These are phyloP conservation scores for Carettochelys insculpta DNA, from an alignment of 2,113 vertebrate genomes.

Conservation along the genomic window DNA sequence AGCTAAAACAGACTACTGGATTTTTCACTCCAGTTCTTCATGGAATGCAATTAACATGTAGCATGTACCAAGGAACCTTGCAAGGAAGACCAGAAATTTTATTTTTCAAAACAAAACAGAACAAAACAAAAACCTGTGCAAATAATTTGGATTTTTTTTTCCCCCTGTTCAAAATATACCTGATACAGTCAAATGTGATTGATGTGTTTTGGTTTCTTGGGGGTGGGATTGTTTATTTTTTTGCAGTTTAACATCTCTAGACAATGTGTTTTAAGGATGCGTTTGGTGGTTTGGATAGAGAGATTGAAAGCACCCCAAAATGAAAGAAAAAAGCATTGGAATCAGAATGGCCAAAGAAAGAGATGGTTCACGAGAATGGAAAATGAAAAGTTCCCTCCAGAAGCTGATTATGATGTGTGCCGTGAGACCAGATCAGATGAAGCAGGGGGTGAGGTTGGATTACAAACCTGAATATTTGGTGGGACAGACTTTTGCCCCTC, in stretches of 20 bases:
- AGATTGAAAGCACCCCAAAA: slow-evolving; percentile 78
- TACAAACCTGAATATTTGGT: slow-evolving; percentile 6
- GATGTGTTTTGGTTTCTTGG: background rate
- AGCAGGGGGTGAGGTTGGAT: slow-evolving; percentile 76
- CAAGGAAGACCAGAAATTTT: background rate
- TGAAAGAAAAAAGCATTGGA: slow-evolving; percentile 79
- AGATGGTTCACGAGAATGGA: slow-evolving; percentile 82
- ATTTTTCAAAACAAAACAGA: too few relatives aligned
- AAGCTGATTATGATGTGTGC: slow-evolving; percentile 80
- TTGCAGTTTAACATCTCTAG: slow-evolving; percentile 48
- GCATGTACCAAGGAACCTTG: background rate
- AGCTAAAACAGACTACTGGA: slow-evolving; percentile 77
- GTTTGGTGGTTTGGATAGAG: slow-evolving; percentile 77
- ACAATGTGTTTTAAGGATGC: slow-evolving; percentile 81
- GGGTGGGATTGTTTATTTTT: background rate
- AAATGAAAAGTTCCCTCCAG: slow-evolving; percentile 78
- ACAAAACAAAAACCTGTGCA: background rate
- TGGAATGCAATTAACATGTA: slow-evolving; percentile 81
- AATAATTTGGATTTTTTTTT: background rate
- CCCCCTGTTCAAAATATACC: slow-evolving; percentile 1
- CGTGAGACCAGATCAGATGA: slow-evolving; percentile 73
- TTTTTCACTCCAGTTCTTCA: slow-evolving; percentile 78
- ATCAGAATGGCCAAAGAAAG: slow-evolving; percentile 80
- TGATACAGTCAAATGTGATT: background rate
- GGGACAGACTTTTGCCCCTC: slow-evolving; percentile 16